Conservation (phyloP, 2,797 vertebrate genomes). For the Muscicapa comitata region DNA sequence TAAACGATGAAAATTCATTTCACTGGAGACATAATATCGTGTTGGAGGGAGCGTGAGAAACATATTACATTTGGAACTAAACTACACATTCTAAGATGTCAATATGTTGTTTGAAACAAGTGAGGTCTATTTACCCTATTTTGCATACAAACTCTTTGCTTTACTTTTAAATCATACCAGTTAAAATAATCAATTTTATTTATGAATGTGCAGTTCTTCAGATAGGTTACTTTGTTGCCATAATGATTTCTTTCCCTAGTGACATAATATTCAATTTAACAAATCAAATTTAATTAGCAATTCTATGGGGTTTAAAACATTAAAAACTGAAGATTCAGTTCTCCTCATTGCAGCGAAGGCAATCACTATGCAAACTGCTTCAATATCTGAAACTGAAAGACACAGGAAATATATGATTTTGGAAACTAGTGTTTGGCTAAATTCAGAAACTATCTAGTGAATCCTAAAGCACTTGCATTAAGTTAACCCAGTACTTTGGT, state of each 20-base stretch:
- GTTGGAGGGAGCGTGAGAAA: neutral
- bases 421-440: neutral
- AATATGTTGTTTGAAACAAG: neutral
- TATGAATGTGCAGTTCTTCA: neutral
- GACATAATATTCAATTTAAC: conserved; percentile 39
- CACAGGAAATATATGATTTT: neutral
- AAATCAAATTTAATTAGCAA: conserved; percentile 41
- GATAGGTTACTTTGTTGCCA: conserved; percentile 8
- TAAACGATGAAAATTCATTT: conserved; percentile 21
- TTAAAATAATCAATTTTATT: neutral
- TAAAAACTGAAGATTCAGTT: neutral
- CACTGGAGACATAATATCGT: neutral
- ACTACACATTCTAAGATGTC: neutral
- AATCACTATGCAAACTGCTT: neutral
- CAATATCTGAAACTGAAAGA: neutral
- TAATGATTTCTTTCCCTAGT: conserved; percentile 9
- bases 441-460: neutral
- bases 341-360: neutral
- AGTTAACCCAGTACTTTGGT: neutral
- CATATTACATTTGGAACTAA: neutral
- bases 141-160: neutral
- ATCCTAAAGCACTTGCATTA: neutral
- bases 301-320: conserved; percentile 24
- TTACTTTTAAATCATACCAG: neutral
- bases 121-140: neutral